Evolutionary conservation across 2,888 invertebrate genomes (phyloP).

Genomic region (Tryphoninae sp.): DNA sequence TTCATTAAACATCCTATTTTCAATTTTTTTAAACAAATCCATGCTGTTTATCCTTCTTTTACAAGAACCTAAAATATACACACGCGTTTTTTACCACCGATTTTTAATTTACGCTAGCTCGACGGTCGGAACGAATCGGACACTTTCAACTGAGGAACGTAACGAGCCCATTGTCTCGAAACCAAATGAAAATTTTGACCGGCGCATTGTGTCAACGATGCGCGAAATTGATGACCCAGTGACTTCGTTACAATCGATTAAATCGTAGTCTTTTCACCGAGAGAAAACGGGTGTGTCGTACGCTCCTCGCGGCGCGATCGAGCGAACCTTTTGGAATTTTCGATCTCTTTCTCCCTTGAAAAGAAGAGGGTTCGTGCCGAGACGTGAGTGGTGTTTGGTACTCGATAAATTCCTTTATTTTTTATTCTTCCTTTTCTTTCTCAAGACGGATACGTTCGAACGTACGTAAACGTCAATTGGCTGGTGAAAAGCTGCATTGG

Average conservation of each 20-base stretch:
- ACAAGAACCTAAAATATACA: too few relatives aligned
- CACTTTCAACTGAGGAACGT: too few relatives aligned
- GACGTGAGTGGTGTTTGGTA: neutral
- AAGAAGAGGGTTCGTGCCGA: too few relatives aligned
- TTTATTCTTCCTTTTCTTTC: constrained; percentile 25
- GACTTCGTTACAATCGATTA: constrained; percentile 66
- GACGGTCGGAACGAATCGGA: too few relatives aligned
- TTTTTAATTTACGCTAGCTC: too few relatives aligned
- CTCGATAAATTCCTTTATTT: constrained; percentile 5
- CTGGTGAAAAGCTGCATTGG: constrained; percentile 56
- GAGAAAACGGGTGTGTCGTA: constrained; percentile 41
- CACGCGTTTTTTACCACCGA: too few relatives aligned
- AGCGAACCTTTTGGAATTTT: neutral
- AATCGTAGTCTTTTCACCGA: constrained; percentile 4
- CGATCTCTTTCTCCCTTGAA: neutral
- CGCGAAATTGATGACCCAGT: constrained; percentile 69
- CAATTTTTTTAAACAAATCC: too few relatives aligned
- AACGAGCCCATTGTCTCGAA: neutral
- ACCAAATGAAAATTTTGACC: neutral
- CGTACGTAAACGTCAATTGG: constrained; percentile 45
- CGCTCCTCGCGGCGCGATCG: constrained; percentile 2
- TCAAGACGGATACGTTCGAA: constrained; percentile 34
- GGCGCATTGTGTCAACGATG: constrained; percentile 54
- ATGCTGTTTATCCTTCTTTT: too few relatives aligned
- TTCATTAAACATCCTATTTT: too few relatives aligned